phyloP scores from a whole-genome alignment of 2,888 invertebrate species.

The Desoria tigrina region DNA sequence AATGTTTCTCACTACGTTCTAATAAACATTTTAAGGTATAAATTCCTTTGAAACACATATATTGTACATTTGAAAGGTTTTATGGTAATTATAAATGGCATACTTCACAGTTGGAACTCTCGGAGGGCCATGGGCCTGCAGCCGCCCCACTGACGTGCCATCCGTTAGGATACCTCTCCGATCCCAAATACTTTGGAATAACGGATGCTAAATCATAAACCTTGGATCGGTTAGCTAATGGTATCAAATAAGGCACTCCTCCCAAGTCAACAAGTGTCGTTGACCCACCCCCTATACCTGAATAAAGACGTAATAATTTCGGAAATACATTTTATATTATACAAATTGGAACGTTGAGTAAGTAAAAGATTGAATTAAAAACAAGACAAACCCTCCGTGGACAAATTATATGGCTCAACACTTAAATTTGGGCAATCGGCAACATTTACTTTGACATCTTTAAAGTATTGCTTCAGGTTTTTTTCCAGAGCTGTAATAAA shows the following conservation, averaged over 20 bases:
- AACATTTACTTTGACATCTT: slow-evolving; percentile 70
- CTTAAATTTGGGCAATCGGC: slow-evolving; percentile 84
- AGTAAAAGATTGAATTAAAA: too few species aligned
- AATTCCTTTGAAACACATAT: too few species aligned
- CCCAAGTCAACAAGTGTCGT: slow-evolving; percentile 44
- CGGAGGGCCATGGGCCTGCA: slow-evolving; percentile 47
- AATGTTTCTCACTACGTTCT: too few species aligned
- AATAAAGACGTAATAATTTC: background rate
- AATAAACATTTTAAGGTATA: too few species aligned
- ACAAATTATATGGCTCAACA: slow-evolving; percentile 74
- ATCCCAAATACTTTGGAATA: slow-evolving; percentile 38
- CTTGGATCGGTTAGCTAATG: slow-evolving; percentile 38
- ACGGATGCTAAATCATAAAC: slow-evolving; percentile 45
- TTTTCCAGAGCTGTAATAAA: slow-evolving; percentile 40
- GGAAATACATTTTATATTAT: too few species aligned
- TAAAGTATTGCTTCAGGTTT: slow-evolving; percentile 70
- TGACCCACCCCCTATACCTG: slow-evolving; percentile 42
- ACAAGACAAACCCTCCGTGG: slow-evolving; percentile 68
- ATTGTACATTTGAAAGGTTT: too few species aligned
- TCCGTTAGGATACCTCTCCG: slow-evolving; percentile 40
- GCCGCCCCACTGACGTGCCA: slow-evolving; percentile 49
- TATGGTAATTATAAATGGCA: background rate
- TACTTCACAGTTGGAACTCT: slow-evolving; percentile 49
- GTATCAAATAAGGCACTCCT: slow-evolving; percentile 46
- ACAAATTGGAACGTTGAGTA: too few species aligned